Evolutionary conservation across 2,888 invertebrate species (phyloP), one percentile per base, ranked within the genome.

Genomic region (Apodemia duryi): DNA sequence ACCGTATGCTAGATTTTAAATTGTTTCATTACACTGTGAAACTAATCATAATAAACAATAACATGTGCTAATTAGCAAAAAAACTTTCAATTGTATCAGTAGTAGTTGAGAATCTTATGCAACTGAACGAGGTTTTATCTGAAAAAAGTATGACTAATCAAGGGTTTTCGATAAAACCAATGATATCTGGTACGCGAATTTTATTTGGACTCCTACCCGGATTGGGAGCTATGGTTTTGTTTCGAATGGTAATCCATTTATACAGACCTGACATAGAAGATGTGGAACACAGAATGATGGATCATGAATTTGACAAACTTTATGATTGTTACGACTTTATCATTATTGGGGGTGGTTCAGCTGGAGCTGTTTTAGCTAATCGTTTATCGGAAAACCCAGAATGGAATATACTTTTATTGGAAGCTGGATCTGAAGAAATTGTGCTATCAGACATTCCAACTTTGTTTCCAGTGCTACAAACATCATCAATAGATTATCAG

Each of bases 321-420:
- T 83, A 91, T 13, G 86, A 93, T 6, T 92, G 91, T 62, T 97
- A 97, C 75, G 97, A 97, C 81, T 97, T 97, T 74, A 93, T 97
- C 6, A 93, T 97, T 64, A 91, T 97, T 2, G 97, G 97, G 0
- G 97, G 94, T 0, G 98, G 97, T 0, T 95, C 96, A 1, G 97
- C 96, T 0, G 97, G 97, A 2, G 92, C 96, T 1, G 97, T 95
- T 0, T 69, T 98, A 65, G 97, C 97, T 0, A 95, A 94, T 71
- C 91, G 97, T 38, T 86, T 97, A 0, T 94, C 96, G 5, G 97
- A 97, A 84, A 94, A 95, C 73, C 87, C 93, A 0, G 84, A 93
- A 29, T 96, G 96, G 95, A 94, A 89, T 70, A 92, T 97, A 1
- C 84, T 97, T 3, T 83, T 97, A n/a, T 73, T 97, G 62, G 97